Evolutionary conservation across 2,888 invertebrate species (phyloP).

Genomic region (Eupithecia vulgata): DNA sequence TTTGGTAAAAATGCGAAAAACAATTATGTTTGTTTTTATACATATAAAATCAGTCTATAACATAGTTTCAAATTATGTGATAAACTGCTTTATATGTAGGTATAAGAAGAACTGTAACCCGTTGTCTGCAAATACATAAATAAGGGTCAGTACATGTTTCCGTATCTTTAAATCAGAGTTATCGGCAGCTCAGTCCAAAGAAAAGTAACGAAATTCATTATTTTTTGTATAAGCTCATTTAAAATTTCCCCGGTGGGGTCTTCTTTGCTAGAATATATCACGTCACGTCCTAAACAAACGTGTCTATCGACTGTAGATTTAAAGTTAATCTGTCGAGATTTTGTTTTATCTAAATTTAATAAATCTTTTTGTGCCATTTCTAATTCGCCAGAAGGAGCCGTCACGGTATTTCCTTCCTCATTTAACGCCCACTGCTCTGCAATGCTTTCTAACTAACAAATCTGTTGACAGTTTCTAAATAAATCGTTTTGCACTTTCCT

Average conservation of each 20-base stretch:
- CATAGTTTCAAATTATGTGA: background rate
- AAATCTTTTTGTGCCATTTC: constrained; percentile 12
- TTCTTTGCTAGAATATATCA: background rate
- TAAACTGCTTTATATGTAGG: too few species aligned
- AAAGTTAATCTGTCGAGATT: background rate
- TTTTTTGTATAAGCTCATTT: background rate
- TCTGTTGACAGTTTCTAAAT: constrained; percentile 48
- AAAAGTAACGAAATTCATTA: too few species aligned
- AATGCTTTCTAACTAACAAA: constrained; percentile 59
- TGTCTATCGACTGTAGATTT: background rate
- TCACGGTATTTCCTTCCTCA: constrained; percentile 46
- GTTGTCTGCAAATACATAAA: background rate
- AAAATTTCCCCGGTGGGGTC: background rate
- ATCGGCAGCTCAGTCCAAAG: too few species aligned
- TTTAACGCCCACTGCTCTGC: constrained; percentile 58
- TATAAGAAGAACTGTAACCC: background rate
- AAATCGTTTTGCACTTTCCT: constrained; percentile 44
- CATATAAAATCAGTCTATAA: background rate
- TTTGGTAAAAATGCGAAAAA: background rate
- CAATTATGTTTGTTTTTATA: background rate
- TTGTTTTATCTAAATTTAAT: background rate
- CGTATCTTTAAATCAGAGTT: background rate
- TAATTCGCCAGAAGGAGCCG: constrained; percentile 28
- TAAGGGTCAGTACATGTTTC: background rate
- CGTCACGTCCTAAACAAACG: background rate